A percentile compares a stretch with the other conserved stretches of the same genome.
phyloP scores from a whole-genome alignment of 2,113 vertebrate genomes.

The Ranitomeya variabilis region DNA sequence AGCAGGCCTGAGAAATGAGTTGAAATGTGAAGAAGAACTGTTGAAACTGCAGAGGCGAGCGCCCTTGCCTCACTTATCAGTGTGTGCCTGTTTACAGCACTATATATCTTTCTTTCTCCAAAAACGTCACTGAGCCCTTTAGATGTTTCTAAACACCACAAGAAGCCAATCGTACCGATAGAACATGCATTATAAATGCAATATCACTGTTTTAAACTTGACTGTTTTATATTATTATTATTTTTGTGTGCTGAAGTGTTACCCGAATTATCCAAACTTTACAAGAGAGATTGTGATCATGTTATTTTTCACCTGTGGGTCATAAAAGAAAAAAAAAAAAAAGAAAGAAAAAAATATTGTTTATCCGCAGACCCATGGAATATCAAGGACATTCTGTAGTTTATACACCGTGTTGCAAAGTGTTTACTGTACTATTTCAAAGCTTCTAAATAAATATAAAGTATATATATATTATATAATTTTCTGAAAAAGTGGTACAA shows the following conservation, averaged over 20 bases:
- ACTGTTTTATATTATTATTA: constrained; percentile 92
- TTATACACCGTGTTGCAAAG: constrained; percentile 98
- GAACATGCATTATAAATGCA: constrained; percentile 97
- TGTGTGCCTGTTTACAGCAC: constrained; percentile 99
- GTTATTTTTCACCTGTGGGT: constrained; percentile 80
- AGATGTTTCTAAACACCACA: constrained; percentile 89
- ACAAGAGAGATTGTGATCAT: constrained; percentile 85
- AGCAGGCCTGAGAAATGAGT: constrained; percentile 95
- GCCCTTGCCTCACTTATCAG: constrained; percentile 82
- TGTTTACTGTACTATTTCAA: constrained; percentile 99
- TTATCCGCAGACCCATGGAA: constrained; percentile 78
- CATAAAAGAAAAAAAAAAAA: constrained; percentile 66
- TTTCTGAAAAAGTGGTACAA: constrained; percentile 87
- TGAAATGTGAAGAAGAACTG: constrained; percentile 82
- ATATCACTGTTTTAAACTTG: constrained; percentile 96
- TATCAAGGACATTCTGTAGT: constrained; percentile 93
- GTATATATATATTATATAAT: constrained; percentile 88
- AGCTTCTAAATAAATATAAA: constrained; percentile 97
- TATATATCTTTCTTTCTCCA: constrained; percentile 87
- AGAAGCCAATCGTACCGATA: constrained; percentile 93
- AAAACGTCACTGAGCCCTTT: constrained; percentile 93
- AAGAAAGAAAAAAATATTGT: constrained; percentile 68
- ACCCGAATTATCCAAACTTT: constrained; percentile 86
- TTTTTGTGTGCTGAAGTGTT: constrained; percentile 91
- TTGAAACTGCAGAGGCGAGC: constrained; percentile 77